Percentiles rank a stretch among this genome's conserved stretches.
Evolutionary conservation across 2,797 vertebrate genomes (phyloP).

Genomic region (Syndactyla subalaris): DNA sequence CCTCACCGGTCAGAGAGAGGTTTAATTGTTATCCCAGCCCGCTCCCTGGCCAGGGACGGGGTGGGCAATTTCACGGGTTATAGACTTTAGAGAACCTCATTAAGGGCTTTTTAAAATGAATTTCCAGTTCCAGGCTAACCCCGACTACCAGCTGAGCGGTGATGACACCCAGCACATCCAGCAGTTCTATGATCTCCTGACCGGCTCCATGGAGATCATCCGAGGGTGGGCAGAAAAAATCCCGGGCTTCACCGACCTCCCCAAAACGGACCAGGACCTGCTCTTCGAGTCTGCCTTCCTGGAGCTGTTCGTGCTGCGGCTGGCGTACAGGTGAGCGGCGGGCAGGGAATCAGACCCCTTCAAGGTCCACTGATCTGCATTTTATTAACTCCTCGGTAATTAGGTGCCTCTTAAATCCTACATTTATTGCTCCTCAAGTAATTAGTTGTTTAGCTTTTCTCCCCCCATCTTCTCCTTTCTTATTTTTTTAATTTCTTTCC

Average conservation of each 20-base stretch:
- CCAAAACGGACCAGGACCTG: constrained; percentile 95
- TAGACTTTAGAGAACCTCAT: constrained; percentile 94
- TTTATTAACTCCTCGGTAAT: constrained; percentile 90
- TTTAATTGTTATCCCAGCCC: constrained; percentile 84
- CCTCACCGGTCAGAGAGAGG: constrained; percentile 84
- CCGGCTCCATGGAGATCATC: constrained; percentile 99
- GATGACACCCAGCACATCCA: constrained; percentile 99
- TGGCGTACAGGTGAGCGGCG: constrained; percentile 91
- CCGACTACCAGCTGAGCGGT: constrained; percentile 97
- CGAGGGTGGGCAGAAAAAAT: constrained; percentile 98
- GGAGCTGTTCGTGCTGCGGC: constrained; percentile 95
- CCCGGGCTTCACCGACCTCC: constrained; percentile 91
- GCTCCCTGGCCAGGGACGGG: constrained; percentile 81
- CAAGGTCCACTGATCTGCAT: constrained; percentile 81
- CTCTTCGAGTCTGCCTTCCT: constrained; percentile 98
- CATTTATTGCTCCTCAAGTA: constrained; percentile 85
- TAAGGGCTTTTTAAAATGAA: constrained; percentile 88
- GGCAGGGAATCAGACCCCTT: constrained; percentile 69
- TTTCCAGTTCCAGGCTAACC: constrained; percentile 99
- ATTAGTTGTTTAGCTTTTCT: constrained; percentile 84
- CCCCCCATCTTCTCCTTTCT: neutral
- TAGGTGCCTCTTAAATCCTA: constrained; percentile 87
- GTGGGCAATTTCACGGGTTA: constrained; percentile 95
- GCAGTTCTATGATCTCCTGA: constrained; percentile 98
- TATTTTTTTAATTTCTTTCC: neutral